Percentiles rank a stretch among this genome's conserved stretches.
Evolutionary conservation across 1,140 invertebrate genomes (phyloP).

Genomic region (Lanistes nyassanus): DNA sequence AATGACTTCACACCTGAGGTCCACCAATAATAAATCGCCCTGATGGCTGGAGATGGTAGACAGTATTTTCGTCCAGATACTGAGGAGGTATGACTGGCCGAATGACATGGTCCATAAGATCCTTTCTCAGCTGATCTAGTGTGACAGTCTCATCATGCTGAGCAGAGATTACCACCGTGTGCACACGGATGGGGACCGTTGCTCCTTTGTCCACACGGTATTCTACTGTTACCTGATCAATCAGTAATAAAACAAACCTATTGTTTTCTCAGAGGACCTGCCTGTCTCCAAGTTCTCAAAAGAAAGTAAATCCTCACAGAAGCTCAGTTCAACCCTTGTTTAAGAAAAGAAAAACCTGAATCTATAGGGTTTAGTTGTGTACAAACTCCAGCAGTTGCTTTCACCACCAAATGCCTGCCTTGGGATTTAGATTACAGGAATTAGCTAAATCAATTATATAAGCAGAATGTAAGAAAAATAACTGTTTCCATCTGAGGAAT

Average conservation of each 20-base stretch:
- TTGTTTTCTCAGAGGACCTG: no score
- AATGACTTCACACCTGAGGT: slow-evolving; percentile 77
- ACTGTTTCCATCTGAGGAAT: no score
- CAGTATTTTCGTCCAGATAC: slow-evolving; percentile 89
- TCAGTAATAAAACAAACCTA: background rate
- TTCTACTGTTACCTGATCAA: slow-evolving; percentile 65
- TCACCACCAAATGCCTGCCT: no score
- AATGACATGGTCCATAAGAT: slow-evolving; percentile 91
- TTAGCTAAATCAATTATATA: no score
- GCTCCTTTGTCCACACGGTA: slow-evolving; percentile 71
- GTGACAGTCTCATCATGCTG: slow-evolving; percentile 95
- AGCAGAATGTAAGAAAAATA: no score
- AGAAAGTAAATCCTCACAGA: no score
- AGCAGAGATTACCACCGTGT: slow-evolving; percentile 95
- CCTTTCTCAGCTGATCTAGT: slow-evolving; percentile 83
- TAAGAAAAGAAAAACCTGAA: no score
- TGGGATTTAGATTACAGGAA: no score
- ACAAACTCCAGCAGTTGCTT: no score
- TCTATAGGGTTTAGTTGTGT: no score
- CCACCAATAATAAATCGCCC: slow-evolving; percentile 93
- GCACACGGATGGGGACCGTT: slow-evolving; percentile 90
- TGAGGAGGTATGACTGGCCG: slow-evolving; percentile 89
- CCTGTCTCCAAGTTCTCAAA: no score
- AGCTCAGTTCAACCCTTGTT: no score
- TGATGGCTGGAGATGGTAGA: slow-evolving; percentile 96